Percentiles rank a stretch among this genome's conserved stretches.
These are phyloP conservation scores for Penaeus vannamei DNA, from an alignment of 1,140 invertebrate species.

Conservation along the genomic window DNA sequence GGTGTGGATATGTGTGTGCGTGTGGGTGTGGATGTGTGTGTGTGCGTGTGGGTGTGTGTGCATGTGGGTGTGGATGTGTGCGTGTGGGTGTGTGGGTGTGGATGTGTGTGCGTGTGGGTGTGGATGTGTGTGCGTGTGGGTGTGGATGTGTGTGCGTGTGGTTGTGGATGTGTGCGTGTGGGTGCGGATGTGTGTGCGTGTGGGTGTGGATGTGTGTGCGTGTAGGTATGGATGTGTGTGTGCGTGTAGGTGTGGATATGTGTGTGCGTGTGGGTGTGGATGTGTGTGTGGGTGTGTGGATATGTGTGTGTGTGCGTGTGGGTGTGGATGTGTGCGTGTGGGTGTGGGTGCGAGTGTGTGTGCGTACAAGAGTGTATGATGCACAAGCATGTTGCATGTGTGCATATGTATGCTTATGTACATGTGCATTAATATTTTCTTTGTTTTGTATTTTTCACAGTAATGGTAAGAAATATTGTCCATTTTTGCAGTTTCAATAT, in stretches of 20 bases:
- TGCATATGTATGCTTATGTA: not conserved
- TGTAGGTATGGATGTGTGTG: slow-evolving; percentile 21
- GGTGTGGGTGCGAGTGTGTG: too few species aligned
- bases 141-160: too few species aligned
- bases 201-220: not conserved
- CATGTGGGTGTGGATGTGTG: not conserved
- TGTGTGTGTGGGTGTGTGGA: slow-evolving; percentile 1
- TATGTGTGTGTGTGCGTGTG: slow-evolving; percentile 8
- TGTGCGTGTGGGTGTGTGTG: not conserved
- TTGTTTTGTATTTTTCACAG: too few species aligned
- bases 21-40: too few species aligned
- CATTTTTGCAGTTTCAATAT: too few species aligned
- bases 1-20: too few species aligned
- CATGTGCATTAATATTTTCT: too few species aligned
- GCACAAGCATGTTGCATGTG: not conserved
- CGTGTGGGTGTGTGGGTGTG: too few species aligned
- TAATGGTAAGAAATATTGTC: too few species aligned
- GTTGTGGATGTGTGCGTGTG: too few species aligned
- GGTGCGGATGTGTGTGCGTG: not conserved
- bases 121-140: not conserved
- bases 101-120: not conserved
- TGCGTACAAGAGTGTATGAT: not conserved
- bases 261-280: slow-evolving; percentile 23
- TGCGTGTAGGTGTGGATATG: slow-evolving; percentile 26
- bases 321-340: not conserved